A percentile compares a stretch with the other conserved stretches of the same genome.
Evolutionary conservation across 2,113 vertebrate species (phyloP).

Genomic region (Oryzias melastigma): DNA sequence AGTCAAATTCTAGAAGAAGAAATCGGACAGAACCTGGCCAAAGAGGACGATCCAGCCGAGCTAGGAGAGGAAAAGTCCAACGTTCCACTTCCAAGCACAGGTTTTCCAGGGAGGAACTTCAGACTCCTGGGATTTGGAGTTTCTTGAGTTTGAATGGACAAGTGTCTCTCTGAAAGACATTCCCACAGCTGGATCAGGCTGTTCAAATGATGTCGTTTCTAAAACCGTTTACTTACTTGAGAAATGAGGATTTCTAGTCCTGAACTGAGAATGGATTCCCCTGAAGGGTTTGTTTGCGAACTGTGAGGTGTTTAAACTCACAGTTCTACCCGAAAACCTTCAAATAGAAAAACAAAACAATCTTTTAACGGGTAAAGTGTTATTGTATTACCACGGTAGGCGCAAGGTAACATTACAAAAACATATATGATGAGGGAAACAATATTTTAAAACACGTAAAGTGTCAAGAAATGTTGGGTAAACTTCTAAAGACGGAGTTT

Average conservation of each 20-base stretch:
- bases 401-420: no score
- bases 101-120: conserved; percentile 80
- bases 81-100: conserved; percentile 76
- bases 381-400: not conserved
- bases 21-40: conserved; percentile 71
- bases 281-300: conserved; percentile 25
- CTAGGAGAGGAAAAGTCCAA: conserved; percentile 75
- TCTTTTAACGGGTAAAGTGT: no score
- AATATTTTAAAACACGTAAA: no score
- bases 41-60: conserved; percentile 72
- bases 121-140: conserved; percentile 82
- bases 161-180: conserved; percentile 64
- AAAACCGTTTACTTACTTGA: conserved; percentile 44
- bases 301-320: conserved; percentile 34
- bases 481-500: not conserved
- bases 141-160: conserved; percentile 80
- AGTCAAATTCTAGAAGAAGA: not conserved
- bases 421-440: no score
- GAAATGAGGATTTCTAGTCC: conserved; percentile 22
- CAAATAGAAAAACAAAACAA: not conserved
- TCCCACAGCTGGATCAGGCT: not conserved
- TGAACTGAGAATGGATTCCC: conserved; percentile 7
- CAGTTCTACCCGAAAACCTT: conserved; percentile 48
- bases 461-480: not conserved
- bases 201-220: not conserved